Evolutionary conservation across 2,888 invertebrate species (phyloP).

Genomic region (Drosophila siamana): DNA sequence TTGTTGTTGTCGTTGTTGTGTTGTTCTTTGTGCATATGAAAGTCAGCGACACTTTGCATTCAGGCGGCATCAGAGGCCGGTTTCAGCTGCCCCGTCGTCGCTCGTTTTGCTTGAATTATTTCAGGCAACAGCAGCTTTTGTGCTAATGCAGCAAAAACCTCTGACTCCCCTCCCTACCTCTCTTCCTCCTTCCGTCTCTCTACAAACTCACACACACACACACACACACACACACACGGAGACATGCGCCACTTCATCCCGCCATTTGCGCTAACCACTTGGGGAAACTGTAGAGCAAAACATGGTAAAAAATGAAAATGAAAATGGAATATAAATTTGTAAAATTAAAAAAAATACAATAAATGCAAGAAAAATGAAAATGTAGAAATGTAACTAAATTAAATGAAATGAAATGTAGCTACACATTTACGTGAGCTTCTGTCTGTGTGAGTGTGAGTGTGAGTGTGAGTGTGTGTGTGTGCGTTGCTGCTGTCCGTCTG

Average conservation of each 20-base stretch:
- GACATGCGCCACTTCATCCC: background rate
- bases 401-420: conserved; percentile 64
- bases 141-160: conserved; percentile 62
- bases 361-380: conserved; percentile 23
- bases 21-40: conserved; percentile 54
- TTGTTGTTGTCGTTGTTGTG: conserved; percentile 12
- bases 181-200: too few species aligned
- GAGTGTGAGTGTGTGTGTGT: too few species aligned
- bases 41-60: conserved; percentile 58
- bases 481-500: too few species aligned
- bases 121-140: conserved; percentile 44
- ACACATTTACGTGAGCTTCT: conserved; percentile 9
- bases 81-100: conserved; percentile 40
- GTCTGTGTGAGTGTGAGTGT: too few species aligned
- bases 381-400: conserved; percentile 72
- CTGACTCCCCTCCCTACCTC: background rate
- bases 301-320: conserved; percentile 47
- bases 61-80: conserved; percentile 18
- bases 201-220: conserved; percentile 2
- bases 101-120: conserved; percentile 56
- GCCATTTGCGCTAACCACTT: conserved; percentile 37
- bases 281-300: conserved; percentile 51
- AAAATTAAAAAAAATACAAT: conserved; percentile 21
- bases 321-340: conserved; percentile 72
- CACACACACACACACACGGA: conserved; percentile 1